Evolutionary conservation across 2,888 invertebrate species (phyloP).

Genomic region (Acleris emargana): DNA sequence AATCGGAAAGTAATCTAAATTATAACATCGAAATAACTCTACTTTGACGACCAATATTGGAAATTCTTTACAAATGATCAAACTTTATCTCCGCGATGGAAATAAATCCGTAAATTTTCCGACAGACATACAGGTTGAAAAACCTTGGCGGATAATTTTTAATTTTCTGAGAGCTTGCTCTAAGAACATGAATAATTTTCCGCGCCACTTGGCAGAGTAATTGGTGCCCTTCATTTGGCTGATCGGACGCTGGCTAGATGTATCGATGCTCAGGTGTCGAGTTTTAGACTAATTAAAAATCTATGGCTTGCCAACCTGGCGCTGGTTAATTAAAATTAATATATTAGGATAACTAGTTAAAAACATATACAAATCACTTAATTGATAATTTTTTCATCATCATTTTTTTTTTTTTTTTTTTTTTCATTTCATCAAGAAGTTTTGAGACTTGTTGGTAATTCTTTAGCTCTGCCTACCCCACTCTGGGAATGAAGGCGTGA

Average conservation of each 20-base stretch:
- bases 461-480: no score
- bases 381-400: no score
- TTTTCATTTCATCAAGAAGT: no score
- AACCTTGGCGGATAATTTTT: slow-evolving; percentile 45
- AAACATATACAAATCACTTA: no score
- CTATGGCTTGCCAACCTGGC: not conserved
- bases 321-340: not conserved
- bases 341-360: no score
- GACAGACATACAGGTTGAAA: slow-evolving; percentile 2
- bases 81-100: slow-evolving; percentile 3
- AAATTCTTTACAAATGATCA: slow-evolving; percentile 19
- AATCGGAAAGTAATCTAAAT: slow-evolving; percentile 21
- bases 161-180: slow-evolving; percentile 49
- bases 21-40: slow-evolving; percentile 4
- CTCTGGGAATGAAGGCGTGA: no score
- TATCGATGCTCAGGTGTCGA: slow-evolving; percentile 38
- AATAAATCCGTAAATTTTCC: not conserved
- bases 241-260: slow-evolving; percentile 48
- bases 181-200: slow-evolving; percentile 54
- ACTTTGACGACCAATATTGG: slow-evolving; percentile 11
- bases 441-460: no score
- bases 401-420: no score
- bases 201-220: slow-evolving; percentile 53
- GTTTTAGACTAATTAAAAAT: slow-evolving; percentile 30
- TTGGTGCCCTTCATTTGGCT: slow-evolving; percentile 50